These are phyloP conservation scores for Apantesis nais DNA, from an alignment of 2,888 invertebrate genomes.

Conservation along the genomic window DNA sequence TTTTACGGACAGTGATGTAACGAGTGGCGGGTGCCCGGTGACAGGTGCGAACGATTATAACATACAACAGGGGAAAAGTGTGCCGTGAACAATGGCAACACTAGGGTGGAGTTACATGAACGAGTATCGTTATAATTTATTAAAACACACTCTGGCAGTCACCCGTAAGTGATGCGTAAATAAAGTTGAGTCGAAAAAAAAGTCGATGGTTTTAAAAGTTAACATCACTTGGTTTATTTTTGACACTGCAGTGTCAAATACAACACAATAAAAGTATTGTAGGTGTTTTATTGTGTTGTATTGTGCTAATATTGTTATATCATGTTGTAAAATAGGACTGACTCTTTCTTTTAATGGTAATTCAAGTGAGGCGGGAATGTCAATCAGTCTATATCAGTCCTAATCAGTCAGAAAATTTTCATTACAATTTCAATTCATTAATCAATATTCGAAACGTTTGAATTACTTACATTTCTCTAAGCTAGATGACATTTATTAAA, in stretches of 20 bases:
- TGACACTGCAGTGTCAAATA: no score
- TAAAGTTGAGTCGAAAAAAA: not conserved
- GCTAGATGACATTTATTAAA: not conserved
- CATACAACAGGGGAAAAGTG: slow-evolving; percentile 32
- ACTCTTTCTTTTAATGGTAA: no score
- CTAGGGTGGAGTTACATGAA: slow-evolving; percentile 3
- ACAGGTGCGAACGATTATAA: slow-evolving; percentile 60
- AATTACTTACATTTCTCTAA: not conserved
- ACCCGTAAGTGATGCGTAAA: not conserved
- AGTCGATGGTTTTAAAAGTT: not conserved
- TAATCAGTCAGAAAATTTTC: not conserved
- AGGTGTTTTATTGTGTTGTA: no score
- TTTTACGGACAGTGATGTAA: slow-evolving; percentile 43
- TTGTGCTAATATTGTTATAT: no score
- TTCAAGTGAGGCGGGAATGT: no score
- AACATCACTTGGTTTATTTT: not conserved
- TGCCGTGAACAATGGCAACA: slow-evolving; percentile 22
- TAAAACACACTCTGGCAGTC: not conserved
- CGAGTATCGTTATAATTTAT: not conserved
- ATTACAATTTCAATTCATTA: not conserved
- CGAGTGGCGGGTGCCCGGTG: slow-evolving; percentile 40
- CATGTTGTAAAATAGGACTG: no score
- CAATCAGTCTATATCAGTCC: no score
- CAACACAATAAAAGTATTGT: no score
- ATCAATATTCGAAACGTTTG: not conserved